phyloP scores from a whole-genome alignment of 2,113 vertebrate genomes.

The Oryzias woworae region DNA sequence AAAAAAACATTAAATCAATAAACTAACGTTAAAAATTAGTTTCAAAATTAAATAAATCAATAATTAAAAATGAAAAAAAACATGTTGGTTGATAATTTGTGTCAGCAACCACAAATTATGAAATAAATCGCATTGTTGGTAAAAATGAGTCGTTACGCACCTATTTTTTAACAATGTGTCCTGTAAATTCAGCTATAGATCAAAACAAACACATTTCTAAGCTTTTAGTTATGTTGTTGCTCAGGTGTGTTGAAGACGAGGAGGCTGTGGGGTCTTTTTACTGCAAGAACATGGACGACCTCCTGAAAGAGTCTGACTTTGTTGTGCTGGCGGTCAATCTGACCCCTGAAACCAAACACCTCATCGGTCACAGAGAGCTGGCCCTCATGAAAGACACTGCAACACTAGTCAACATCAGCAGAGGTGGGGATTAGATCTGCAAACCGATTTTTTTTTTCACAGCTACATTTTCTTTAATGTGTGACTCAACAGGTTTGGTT shows the following conservation, averaged over 20 bases:
- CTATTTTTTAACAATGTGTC: not conserved
- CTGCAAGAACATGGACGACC: constrained; percentile 50
- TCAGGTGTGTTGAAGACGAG: constrained; percentile 55
- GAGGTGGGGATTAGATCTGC: constrained; percentile 28
- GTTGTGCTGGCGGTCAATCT: constrained; percentile 55
- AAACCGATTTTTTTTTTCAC: not conserved
- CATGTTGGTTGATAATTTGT: no score
- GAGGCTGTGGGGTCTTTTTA: constrained; percentile 40
- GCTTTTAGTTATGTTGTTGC: not conserved
- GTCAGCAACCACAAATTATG: no score
- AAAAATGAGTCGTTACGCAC: no score
- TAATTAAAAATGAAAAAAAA: no score
- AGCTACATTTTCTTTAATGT: not conserved
- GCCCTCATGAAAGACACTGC: constrained; percentile 69
- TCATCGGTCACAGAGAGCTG: constrained; percentile 61
- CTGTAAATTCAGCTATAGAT: not conserved
- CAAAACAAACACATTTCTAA: not conserved
- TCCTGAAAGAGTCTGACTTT: constrained; percentile 59
- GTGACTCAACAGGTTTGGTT: constrained; percentile 61
- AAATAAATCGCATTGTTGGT: no score
- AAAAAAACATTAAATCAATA: no score
- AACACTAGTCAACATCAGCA: constrained; percentile 71
- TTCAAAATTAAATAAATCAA: no score
- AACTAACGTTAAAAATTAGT: no score
- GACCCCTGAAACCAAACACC: constrained; percentile 45